Percentiles rank a stretch among this genome's conserved stretches.
Evolutionary conservation across 2,113 vertebrate species (phyloP).

Genomic region (Stegastes partitus): DNA sequence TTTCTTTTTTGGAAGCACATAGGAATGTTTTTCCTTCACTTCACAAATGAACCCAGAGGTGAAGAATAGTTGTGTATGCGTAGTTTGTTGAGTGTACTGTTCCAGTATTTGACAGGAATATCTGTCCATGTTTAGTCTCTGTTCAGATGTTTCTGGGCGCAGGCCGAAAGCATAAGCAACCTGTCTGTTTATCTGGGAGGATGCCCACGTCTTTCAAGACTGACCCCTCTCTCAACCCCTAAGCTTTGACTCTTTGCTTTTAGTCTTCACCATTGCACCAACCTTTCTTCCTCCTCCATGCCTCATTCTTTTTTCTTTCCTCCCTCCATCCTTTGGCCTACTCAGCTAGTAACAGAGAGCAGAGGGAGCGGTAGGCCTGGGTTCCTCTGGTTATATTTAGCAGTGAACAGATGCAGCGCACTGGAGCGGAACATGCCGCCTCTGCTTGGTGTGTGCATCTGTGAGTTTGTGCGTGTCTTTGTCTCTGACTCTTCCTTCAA

Average conservation of each 20-base stretch:
- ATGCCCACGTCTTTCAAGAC: constrained; percentile 5
- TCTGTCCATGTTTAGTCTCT: constrained; percentile 57
- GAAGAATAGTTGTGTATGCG: constrained; percentile 53
- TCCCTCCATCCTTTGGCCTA: constrained; percentile 61
- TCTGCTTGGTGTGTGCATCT: constrained; percentile 54
- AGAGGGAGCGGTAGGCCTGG: constrained; percentile 60
- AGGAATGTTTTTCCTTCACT: constrained; percentile 32
- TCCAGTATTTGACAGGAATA: constrained; percentile 48
- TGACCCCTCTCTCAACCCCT: constrained; percentile 17
- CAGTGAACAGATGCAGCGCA: constrained; percentile 78
- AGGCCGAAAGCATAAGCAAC: constrained; percentile 23
- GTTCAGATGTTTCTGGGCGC: constrained; percentile 14
- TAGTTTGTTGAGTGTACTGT: constrained; percentile 46
- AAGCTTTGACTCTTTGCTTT: constrained; percentile 17
- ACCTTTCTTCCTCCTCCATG: constrained; percentile 28
- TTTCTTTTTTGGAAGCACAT: constrained; percentile 32
- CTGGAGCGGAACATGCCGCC: constrained; percentile 77
- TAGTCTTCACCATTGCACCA: constrained; percentile 14
- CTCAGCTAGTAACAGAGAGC: constrained; percentile 65
- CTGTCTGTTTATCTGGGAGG: constrained; percentile 36
- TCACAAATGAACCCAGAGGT: constrained; percentile 31
- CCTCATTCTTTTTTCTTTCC: constrained; percentile 44
- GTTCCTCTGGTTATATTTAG: constrained; percentile 81
- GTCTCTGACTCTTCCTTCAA: constrained; percentile 63
- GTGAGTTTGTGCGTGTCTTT: constrained; percentile 43